Percentiles rank a stretch among this genome's conserved stretches.
These are phyloP conservation scores for Macaria notata DNA, from an alignment of 2,888 invertebrate genomes.

Conservation along the genomic window DNA sequence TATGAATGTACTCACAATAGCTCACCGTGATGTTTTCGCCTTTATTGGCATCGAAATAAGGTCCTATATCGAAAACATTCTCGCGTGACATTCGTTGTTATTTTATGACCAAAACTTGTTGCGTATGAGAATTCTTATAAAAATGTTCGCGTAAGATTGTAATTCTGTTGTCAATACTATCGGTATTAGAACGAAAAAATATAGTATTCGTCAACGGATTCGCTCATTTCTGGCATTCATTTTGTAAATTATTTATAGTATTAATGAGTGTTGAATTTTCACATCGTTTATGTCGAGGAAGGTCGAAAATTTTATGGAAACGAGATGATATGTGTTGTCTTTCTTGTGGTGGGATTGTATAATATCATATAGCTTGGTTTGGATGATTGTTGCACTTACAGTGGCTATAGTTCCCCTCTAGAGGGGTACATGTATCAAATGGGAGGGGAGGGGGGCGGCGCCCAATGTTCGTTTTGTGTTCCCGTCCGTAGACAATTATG, in stretches of 20 bases:
- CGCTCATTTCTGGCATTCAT: conserved; percentile 27
- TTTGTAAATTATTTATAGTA: conserved; percentile 26
- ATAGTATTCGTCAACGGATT: conserved; percentile 49
- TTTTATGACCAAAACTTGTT: conserved; percentile 25
- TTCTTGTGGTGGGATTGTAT: conserved; percentile 19
- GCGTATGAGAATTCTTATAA: conserved; percentile 27
- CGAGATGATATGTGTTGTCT: conserved; percentile 1
- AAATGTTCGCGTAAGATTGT: conserved; percentile 28
- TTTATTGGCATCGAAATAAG: conserved; percentile 21
- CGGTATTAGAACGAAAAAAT: conserved; percentile 34
- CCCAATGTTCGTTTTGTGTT: conserved; percentile 62
- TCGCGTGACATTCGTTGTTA: conserved; percentile 33
- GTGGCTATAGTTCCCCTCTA: too few species aligned
- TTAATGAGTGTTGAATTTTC: conserved; percentile 29
- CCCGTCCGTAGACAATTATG: conserved; percentile 77
- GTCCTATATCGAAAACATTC: conserved; percentile 34
- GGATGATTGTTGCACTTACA: conserved; percentile 30
- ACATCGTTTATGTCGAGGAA: conserved; percentile 27
- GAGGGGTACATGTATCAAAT: conserved; percentile 32
- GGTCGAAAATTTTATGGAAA: conserved; percentile 24
- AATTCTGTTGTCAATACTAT: conserved; percentile 51
- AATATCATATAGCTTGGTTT: conserved; percentile 7
- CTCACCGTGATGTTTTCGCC: conserved; percentile 37
- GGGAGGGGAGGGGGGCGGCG: conserved; percentile 53
- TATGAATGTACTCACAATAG: conserved; percentile 18